Evolutionary conservation across 1,140 invertebrate genomes (phyloP).

Genomic region (Drosophila oshimai): DNA sequence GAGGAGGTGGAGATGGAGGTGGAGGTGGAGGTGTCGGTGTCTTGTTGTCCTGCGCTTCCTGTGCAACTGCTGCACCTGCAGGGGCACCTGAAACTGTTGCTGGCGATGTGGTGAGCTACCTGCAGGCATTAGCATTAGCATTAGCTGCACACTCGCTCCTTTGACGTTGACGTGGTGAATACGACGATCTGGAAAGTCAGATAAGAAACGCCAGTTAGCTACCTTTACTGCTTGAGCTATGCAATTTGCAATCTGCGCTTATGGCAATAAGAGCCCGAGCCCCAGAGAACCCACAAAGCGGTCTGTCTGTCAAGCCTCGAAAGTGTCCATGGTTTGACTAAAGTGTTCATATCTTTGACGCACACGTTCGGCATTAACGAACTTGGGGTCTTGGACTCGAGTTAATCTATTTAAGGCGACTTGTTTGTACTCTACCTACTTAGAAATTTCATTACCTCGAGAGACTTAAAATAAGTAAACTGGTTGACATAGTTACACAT

Average conservation of each 20-base stretch:
- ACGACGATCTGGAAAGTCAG: slow-evolving; percentile 62
- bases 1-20: neutral
- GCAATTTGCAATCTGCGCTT: slow-evolving; percentile 56
- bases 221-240: slow-evolving; percentile 30
- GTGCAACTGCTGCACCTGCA: slow-evolving; percentile 50
- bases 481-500: no score
- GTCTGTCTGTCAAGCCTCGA: slow-evolving; percentile 56
- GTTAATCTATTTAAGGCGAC: neutral
- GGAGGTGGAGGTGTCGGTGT: slow-evolving; percentile 3
- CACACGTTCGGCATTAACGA: slow-evolving; percentile 24
- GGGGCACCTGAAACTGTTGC: slow-evolving; percentile 15
- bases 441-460: no score
- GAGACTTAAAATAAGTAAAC: no score
- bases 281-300: slow-evolving; percentile 37
- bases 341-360: slow-evolving; percentile 66
- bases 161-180: slow-evolving; percentile 55
- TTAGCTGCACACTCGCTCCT: slow-evolving; percentile 64
- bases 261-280: slow-evolving; percentile 43
- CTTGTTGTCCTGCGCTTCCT: slow-evolving; percentile 57
- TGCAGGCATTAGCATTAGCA: slow-evolving; percentile 60
- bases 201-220: slow-evolving; percentile 53
- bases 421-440: neutral
- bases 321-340: slow-evolving; percentile 68
- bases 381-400: slow-evolving; percentile 3
- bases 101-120: slow-evolving; percentile 30